Evolutionary conservation across 2,888 invertebrate genomes (phyloP).

Genomic region (Bombylius major): DNA sequence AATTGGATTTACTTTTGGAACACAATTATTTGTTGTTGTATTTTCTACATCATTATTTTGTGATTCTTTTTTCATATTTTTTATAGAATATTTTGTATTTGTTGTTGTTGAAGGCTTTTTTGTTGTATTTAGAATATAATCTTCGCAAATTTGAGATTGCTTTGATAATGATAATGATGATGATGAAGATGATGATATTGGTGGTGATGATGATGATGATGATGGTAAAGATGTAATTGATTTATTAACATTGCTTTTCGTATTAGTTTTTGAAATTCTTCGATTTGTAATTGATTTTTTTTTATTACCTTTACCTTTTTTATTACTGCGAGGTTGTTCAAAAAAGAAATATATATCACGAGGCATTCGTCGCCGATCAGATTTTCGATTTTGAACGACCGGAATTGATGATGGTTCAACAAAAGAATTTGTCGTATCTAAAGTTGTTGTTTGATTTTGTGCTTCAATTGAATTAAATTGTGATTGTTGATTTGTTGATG

Average conservation of each 20-base stretch:
- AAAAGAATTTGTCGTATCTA: too few species aligned
- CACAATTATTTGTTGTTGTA: background rate
- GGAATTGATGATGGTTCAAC: background rate
- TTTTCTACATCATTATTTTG: background rate
- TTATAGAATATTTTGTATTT: background rate
- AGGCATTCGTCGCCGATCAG: slow-evolving; percentile 33
- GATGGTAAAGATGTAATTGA: background rate
- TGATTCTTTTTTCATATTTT: background rate
- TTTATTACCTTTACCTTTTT: slow-evolving; percentile 19
- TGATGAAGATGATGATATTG: background rate
- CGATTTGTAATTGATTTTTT: slow-evolving; percentile 4
- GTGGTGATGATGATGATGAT: background rate
- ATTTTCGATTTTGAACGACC: slow-evolving; percentile 25
- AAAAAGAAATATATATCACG: slow-evolving; percentile 34
- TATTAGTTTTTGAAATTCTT: background rate
- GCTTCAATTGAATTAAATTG: too few species aligned
- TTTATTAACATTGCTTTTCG: background rate
- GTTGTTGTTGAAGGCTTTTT: background rate
- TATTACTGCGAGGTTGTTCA: slow-evolving; percentile 28
- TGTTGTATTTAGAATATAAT: slow-evolving; percentile 1
- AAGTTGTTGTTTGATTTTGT: too few species aligned
- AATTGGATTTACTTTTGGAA: slow-evolving; percentile 61
- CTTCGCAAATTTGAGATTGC: too few species aligned
- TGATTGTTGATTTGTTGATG: background rate
- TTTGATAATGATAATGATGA: background rate